phyloP scores from a whole-genome alignment of 2,888 invertebrate genomes.

The Drosophila testacea region DNA sequence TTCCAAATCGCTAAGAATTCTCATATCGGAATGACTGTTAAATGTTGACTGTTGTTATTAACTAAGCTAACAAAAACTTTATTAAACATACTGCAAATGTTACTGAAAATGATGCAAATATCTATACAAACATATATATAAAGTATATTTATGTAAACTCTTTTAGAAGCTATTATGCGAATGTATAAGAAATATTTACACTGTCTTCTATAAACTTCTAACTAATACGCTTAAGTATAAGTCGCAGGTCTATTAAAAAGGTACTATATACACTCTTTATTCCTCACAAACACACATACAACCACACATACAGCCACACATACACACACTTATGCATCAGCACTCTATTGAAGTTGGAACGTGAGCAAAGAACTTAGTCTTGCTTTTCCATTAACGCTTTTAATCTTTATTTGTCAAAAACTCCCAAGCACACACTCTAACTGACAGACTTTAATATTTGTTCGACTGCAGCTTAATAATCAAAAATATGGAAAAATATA shows the following conservation, averaged over 20 bases:
- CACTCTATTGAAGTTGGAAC: constrained; percentile 18
- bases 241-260: constrained; percentile 5
- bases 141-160: constrained; percentile 53
- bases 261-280: background rate
- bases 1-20: constrained; percentile 72
- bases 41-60: constrained; percentile 83
- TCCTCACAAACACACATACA: background rate
- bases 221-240: constrained; percentile 51
- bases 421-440: constrained; percentile 16
- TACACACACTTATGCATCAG: constrained; percentile 28
- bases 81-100: constrained; percentile 1
- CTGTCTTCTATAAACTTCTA: constrained; percentile 41
- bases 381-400: constrained; percentile 55
- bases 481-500: constrained; percentile 1
- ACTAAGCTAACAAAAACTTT: constrained; percentile 33
- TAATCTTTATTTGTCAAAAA: constrained; percentile 57
- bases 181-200: constrained; percentile 47
- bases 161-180: constrained; percentile 41
- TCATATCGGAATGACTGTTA: constrained; percentile 84
- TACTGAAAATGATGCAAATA: constrained; percentile 9
- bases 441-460: constrained; percentile 26
- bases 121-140: constrained; percentile 25
- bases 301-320: constrained; percentile 49
- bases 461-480: constrained; percentile 37
- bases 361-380: constrained; percentile 16